These are phyloP conservation scores for Microhierax caerulescens DNA, from an alignment of 2,797 vertebrate species.

Conservation along the genomic window DNA sequence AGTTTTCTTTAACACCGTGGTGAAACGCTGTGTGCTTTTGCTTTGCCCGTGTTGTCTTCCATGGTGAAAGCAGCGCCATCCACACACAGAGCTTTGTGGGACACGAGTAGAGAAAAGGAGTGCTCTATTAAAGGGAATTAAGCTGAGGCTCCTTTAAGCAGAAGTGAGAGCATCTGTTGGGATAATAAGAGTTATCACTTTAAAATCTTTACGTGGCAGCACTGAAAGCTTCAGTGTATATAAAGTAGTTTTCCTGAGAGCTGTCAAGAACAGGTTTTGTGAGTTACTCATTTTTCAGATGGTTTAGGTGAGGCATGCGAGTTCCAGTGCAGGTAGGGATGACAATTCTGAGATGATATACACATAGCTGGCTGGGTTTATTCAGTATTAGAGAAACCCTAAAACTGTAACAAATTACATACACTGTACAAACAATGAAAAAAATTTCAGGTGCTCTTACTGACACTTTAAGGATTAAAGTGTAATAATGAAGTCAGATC, in stretches of 20 bases:
- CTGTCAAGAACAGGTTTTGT: neutral
- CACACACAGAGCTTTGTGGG: neutral
- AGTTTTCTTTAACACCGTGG: neutral
- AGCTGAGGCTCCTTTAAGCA: neutral
- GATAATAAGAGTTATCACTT: neutral
- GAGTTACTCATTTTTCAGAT: neutral
- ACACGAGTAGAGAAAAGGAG: neutral
- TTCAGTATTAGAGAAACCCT: neutral
- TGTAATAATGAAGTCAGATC: neutral
- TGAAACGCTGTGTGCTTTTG: neutral
- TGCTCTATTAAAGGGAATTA: neutral
- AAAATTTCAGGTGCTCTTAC: neutral
- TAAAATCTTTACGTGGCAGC: neutral
- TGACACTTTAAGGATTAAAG: neutral
- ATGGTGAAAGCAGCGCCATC: fast-evolving
- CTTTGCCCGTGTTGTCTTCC: neutral
- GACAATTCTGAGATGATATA: neutral
- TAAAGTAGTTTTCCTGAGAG: neutral
- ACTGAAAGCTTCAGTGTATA: neutral
- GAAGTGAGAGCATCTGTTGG: neutral
- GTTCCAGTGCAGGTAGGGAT: neutral
- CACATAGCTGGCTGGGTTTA: neutral
- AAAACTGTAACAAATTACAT: neutral
- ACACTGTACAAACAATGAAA: neutral
- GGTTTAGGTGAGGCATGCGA: neutral